Evolutionary conservation across 2,113 vertebrate species (phyloP).

Genomic region (Puma concolor): DNA sequence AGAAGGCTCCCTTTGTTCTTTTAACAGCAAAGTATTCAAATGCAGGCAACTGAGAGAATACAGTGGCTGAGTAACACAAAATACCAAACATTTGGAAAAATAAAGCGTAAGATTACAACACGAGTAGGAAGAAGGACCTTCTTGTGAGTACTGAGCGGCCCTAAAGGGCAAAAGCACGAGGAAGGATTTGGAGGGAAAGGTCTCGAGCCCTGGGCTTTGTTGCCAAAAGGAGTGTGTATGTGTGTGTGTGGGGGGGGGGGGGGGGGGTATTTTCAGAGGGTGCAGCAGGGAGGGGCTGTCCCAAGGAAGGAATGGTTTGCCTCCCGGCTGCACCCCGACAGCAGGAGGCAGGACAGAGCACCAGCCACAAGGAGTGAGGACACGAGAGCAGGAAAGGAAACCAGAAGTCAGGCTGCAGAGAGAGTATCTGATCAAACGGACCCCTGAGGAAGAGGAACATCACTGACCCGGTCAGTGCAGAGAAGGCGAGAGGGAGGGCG

Average conservation of each 20-base stretch:
- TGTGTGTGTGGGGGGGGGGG: too few species aligned
- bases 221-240: neutral
- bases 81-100: neutral
- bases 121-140: neutral
- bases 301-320: neutral
- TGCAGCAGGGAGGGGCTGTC: neutral
- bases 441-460: fast-evolving
- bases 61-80: neutral
- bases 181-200: neutral
- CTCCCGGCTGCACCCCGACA: neutral
- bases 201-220: neutral
- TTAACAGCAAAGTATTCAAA: neutral
- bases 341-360: fast-evolving
- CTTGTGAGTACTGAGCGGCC: neutral
- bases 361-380: fast-evolving
- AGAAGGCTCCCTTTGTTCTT: neutral
- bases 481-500: fast-evolving
- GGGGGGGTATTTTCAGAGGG: neutral
- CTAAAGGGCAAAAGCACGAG: neutral
- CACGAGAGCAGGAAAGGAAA: neutral
- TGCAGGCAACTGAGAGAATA: neutral
- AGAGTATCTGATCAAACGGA: fast-evolving
- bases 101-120: neutral
- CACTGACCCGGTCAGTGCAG: too few species aligned
- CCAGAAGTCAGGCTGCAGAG: too few species aligned